These are phyloP conservation scores for Itoplectis maculator DNA, from an alignment of 2,888 invertebrate species.

Conservation along the genomic window DNA sequence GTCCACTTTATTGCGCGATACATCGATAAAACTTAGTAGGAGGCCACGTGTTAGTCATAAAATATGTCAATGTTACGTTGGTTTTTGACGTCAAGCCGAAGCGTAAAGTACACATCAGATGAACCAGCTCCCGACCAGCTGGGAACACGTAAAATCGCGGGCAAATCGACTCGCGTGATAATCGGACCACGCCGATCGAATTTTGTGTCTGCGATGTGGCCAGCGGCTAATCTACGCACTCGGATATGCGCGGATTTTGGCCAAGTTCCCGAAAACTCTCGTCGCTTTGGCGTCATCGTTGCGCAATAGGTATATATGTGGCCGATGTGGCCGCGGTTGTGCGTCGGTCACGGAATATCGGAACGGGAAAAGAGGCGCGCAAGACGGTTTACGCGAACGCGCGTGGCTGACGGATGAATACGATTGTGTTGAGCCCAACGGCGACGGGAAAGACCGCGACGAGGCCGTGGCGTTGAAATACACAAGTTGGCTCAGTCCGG, in stretches of 20 bases:
- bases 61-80: too few relatives aligned
- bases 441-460: slow-evolving; percentile 24
- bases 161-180: not conserved
- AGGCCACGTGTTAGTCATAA: too few relatives aligned
- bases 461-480: slow-evolving; percentile 50
- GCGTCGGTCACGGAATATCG: not conserved
- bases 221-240: not conserved
- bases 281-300: slow-evolving; percentile 19
- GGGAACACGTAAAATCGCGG: not conserved
- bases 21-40: too few relatives aligned
- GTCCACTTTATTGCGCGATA: too few relatives aligned
- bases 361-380: slow-evolving; percentile 1
- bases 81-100: too few relatives aligned
- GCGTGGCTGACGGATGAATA: not conserved
- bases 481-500: slow-evolving; percentile 43
- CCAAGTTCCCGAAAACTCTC: slow-evolving; percentile 45
- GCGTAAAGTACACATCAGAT: too few relatives aligned
- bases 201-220: not conserved
- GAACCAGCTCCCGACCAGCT: not conserved
- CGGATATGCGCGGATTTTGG: slow-evolving; percentile 25
- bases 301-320: slow-evolving; percentile 25
- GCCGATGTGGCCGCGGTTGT: not conserved
- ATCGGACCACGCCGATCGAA: slow-evolving; percentile 4
- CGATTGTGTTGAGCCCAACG: slow-evolving; percentile 17
- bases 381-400: slow-evolving; percentile 16